Evolutionary conservation across 2,797 vertebrate species (phyloP).

Genomic region (Simalia tracyae): DNA sequence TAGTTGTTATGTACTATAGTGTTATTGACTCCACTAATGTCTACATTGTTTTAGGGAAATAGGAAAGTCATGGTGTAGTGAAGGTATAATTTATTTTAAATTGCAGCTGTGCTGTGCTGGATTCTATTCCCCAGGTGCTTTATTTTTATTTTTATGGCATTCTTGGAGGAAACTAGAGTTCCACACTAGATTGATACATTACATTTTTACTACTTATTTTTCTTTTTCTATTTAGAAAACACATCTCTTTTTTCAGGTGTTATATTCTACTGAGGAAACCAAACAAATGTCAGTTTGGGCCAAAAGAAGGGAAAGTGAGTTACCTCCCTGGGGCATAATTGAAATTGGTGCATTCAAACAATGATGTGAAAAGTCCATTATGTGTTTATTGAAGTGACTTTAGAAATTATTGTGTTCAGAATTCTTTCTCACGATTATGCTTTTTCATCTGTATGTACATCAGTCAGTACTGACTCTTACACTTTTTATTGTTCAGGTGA

Average conservation of each 20-base stretch:
- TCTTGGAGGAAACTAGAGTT: neutral
- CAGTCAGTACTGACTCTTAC: conserved; percentile 9
- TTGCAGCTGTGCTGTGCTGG: neutral
- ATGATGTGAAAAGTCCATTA: conserved; percentile 17
- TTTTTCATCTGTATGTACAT: neutral
- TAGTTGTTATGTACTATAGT: neutral
- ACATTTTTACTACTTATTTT: too few relatives aligned
- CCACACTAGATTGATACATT: neutral
- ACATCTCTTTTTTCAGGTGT: neutral
- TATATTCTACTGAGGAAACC: conserved; percentile 4
- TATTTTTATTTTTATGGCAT: neutral
- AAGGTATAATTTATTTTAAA: neutral
- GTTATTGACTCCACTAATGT: neutral
- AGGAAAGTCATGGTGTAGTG: neutral
- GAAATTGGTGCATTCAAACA: conserved; percentile 27
- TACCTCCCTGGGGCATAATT: neutral
- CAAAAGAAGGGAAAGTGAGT: neutral
- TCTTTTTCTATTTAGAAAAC: conserved; percentile 11
- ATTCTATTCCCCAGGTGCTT: too few relatives aligned
- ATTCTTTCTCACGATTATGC: neutral
- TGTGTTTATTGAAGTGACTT: neutral
- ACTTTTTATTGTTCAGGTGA: conserved; percentile 7
- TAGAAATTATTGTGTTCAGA: neutral
- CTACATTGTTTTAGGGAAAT: neutral
- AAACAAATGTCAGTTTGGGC: conserved; percentile 30